Percentiles rank a stretch among this genome's conserved stretches.
These are phyloP conservation scores for Melanostoma mellinum DNA, from an alignment of 2,888 invertebrate genomes.

Conservation along the genomic window DNA sequence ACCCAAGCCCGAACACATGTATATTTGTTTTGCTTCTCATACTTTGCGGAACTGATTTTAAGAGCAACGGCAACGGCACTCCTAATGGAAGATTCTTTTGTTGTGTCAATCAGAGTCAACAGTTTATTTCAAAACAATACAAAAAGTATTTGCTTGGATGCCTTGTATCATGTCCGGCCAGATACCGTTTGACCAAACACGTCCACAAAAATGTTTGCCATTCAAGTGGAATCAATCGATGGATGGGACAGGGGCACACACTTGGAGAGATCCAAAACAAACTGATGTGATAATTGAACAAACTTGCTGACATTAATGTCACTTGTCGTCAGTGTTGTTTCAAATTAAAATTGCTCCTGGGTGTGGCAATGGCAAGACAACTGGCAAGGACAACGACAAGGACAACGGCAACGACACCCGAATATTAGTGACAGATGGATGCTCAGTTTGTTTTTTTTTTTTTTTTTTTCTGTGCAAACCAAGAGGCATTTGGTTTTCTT, in stretches of 20 bases:
- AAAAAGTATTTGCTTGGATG: conserved; percentile 39
- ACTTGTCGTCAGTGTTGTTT: conserved; percentile 30
- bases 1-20: neutral
- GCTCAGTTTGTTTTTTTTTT: conserved; percentile 10
- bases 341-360: conserved; percentile 39
- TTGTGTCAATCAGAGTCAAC: conserved; percentile 67
- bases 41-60: conserved; percentile 9
- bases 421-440: conserved; percentile 41
- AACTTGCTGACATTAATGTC: conserved; percentile 52
- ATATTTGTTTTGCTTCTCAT: conserved; percentile 39
- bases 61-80: conserved; percentile 21
- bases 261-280: conserved; percentile 2
- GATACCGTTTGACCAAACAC: conserved; percentile 21
- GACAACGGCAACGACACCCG: neutral
- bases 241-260: conserved; percentile 9
- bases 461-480: neutral
- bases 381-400: neutral
- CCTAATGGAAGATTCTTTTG: conserved; percentile 41
- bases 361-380: neutral
- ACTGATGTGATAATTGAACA: conserved; percentile 57
- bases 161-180: conserved; percentile 9
- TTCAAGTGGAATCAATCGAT: conserved; percentile 51
- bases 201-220: conserved; percentile 22
- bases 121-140: conserved; percentile 56
- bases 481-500: conserved; percentile 7